Conservation (phyloP, 2,888 invertebrate genomes). For the Rotaria magnacalcarata region DNA sequence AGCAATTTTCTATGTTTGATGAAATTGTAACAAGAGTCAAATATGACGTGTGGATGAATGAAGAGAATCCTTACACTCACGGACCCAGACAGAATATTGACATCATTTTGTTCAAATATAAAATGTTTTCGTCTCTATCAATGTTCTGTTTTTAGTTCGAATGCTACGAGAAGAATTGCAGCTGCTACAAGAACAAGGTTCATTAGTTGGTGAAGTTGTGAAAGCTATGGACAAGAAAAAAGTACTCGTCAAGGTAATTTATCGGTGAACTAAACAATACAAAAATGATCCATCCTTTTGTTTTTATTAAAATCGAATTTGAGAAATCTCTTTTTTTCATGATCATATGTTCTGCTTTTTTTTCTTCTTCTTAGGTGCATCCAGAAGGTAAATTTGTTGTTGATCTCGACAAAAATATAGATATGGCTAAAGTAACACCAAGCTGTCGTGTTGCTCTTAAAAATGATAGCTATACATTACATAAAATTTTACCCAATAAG, state of each 20-base stretch:
- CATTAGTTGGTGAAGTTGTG: constrained; percentile 97
- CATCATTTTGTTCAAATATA: too few species aligned
- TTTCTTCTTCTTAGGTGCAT: constrained; percentile 68
- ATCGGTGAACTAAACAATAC: too few species aligned
- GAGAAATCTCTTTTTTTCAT: too few species aligned
- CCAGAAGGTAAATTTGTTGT: constrained; percentile 99
- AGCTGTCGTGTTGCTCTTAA: constrained; percentile 93
- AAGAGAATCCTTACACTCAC: too few species aligned
- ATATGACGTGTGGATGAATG: too few species aligned
- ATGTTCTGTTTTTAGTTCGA: constrained; percentile 68
- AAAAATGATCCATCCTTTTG: too few species aligned
- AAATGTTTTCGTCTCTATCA: too few species aligned
- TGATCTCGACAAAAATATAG: constrained; percentile 96
- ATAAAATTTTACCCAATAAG: constrained; percentile 97
- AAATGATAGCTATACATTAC: constrained; percentile 94
- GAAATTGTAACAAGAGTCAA: too few species aligned
- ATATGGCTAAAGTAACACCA: constrained; percentile 92
- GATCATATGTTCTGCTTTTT: too few species aligned
- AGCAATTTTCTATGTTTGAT: too few species aligned
- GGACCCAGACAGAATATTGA: too few species aligned
- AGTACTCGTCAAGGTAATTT: constrained; percentile 78
- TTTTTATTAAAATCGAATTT: too few species aligned
- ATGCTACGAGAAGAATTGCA: constrained; percentile 95
- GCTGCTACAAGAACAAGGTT: constrained; percentile 88
- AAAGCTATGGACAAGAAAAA: constrained; percentile 99